Conservation (phyloP, 2,113 vertebrate genomes). For the Tiliqua scincoides region DNA sequence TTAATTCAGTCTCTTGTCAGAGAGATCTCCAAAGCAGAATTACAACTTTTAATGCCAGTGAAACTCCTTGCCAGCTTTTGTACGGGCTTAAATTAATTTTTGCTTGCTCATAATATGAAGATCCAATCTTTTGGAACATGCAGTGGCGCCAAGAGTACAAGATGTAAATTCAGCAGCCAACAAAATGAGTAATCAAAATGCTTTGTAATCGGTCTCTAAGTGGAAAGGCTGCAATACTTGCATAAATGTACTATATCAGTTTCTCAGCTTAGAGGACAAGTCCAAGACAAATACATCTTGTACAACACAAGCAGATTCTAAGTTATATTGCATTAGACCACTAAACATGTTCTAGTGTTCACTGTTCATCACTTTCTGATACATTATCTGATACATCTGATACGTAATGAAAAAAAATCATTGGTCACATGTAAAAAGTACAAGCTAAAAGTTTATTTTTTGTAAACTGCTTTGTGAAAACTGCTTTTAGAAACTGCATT, state of each 20-base stretch:
- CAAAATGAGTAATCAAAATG: background rate
- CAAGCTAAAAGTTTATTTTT: no score
- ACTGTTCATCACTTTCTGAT: background rate
- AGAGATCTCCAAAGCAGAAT: background rate
- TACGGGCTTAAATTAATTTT: background rate
- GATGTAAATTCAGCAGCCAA: background rate
- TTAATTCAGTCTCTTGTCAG: background rate
- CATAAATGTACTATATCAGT: background rate
- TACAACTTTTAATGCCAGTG: background rate
- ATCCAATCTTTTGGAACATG: background rate
- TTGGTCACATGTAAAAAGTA: no score
- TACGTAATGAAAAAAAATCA: no score
- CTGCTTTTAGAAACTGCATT: no score
- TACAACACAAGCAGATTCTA: background rate
- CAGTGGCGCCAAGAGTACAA: background rate
- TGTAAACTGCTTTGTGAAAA: no score
- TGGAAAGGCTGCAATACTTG: background rate
- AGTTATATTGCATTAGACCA: background rate
- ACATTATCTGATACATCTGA: no score
- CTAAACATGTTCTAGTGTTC: background rate
- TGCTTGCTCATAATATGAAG: background rate
- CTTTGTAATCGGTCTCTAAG: background rate
- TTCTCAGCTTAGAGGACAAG: background rate
- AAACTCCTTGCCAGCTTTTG: background rate
- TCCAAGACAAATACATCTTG: background rate